Conservation (phyloP, 2,888 invertebrate species). For the Phyllotreta striolata region DNA sequence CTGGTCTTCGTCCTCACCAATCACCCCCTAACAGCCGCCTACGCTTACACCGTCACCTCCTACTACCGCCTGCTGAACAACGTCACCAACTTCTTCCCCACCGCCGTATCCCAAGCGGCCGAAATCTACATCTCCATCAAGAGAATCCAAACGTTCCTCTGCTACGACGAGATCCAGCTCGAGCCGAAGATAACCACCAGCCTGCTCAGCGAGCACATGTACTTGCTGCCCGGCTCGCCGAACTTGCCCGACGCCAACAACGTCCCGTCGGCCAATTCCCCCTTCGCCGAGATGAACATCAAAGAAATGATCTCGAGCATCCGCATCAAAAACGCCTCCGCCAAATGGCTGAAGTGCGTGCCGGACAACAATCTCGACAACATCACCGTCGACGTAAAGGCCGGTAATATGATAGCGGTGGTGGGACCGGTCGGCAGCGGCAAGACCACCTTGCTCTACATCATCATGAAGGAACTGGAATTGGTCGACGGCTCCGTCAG, state of each 20-base stretch:
- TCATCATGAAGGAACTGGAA: constrained; percentile 75
- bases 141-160: constrained; percentile 66
- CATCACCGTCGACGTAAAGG: constrained; percentile 69
- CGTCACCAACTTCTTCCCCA: constrained; percentile 70
- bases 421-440: constrained; percentile 72
- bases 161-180: constrained; percentile 49
- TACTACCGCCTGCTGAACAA: constrained; percentile 74
- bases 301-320: constrained; percentile 30
- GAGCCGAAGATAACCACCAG: neutral
- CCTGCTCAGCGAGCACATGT: too few relatives aligned
- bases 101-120: constrained; percentile 72
- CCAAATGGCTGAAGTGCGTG: constrained; percentile 67
- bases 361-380: constrained; percentile 63
- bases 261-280: too few relatives aligned
- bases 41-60: constrained; percentile 77
- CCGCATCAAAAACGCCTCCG: constrained; percentile 62
- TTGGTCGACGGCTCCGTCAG: constrained; percentile 69
- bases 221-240: too few relatives aligned
- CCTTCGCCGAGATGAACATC: neutral
- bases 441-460: constrained; percentile 66
- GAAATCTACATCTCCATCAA: constrained; percentile 61
- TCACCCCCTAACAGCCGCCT: constrained; percentile 63
- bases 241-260: neutral
- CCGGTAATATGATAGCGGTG: constrained; percentile 65
- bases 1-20: constrained; percentile 77